phyloP scores from a whole-genome alignment of 2,888 invertebrate genomes.

The Macrosiphum euphorbiae region DNA sequence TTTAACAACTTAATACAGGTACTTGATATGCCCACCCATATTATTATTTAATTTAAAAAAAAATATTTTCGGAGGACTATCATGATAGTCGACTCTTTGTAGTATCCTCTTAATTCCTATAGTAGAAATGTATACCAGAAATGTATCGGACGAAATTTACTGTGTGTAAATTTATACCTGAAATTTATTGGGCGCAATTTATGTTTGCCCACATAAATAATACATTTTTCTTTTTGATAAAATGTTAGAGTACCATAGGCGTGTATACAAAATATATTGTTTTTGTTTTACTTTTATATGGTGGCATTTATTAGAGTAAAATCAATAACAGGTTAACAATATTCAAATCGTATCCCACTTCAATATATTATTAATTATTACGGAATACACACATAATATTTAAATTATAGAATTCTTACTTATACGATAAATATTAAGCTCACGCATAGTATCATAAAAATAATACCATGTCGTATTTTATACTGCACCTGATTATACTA shows the following conservation, averaged over 20 bases:
- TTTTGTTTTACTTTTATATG: neutral
- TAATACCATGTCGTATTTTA: neutral
- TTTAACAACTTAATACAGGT: too few relatives aligned
- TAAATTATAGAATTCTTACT: neutral
- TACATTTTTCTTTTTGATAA: neutral
- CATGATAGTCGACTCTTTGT: too few relatives aligned
- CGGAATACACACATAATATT: neutral
- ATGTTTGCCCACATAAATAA: neutral
- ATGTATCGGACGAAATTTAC: too few relatives aligned
- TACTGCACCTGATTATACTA: neutral
- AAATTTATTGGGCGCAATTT: too few relatives aligned
- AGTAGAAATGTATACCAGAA: too few relatives aligned
- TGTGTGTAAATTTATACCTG: too few relatives aligned
- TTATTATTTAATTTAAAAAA: too few relatives aligned
- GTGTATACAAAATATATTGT: neutral
- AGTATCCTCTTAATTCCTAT: too few relatives aligned
- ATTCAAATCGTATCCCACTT: neutral
- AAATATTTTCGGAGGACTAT: too few relatives aligned
- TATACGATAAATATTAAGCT: neutral
- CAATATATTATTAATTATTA: neutral
- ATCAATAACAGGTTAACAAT: neutral
- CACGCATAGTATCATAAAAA: neutral
- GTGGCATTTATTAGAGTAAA: neutral
- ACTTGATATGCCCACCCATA: too few relatives aligned
- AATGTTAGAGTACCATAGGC: neutral